Percentiles rank a stretch among this genome's conserved stretches.
These are phyloP conservation scores for Drosophila anomalata DNA, from an alignment of 2,888 invertebrate species.

Conservation along the genomic window DNA sequence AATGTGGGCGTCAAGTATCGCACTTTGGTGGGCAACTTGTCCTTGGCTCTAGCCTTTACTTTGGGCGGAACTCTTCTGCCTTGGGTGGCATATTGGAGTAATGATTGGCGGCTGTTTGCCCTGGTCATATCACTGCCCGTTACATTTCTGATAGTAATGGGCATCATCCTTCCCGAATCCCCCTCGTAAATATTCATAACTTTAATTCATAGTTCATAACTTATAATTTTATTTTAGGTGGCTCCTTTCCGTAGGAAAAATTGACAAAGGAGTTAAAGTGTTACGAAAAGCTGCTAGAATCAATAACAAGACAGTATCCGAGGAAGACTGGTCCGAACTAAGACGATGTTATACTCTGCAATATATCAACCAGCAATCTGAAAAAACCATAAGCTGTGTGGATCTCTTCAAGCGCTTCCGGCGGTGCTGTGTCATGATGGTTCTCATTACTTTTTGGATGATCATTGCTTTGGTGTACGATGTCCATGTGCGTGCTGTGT, in stretches of 20 bases:
- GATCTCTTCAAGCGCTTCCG: slow-evolving; percentile 91
- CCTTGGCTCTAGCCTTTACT: slow-evolving; percentile 92
- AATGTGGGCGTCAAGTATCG: slow-evolving; percentile 94
- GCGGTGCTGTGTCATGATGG: slow-evolving; percentile 87
- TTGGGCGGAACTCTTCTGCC: slow-evolving; percentile 90
- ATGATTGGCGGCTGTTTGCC: slow-evolving; percentile 90
- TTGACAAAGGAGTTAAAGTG: slow-evolving; percentile 90
- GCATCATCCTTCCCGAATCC: slow-evolving; percentile 92
- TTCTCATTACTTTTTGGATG: slow-evolving; percentile 91
- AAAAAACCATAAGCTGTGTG: slow-evolving; percentile 88
- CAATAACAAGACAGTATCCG: slow-evolving; percentile 89
- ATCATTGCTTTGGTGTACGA: slow-evolving; percentile 92
- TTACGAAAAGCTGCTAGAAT: slow-evolving; percentile 90
- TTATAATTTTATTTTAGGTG: slow-evolving; percentile 85
- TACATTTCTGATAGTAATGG: slow-evolving; percentile 87
- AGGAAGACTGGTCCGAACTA: slow-evolving; percentile 89
- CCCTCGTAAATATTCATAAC: slow-evolving; percentile 86
- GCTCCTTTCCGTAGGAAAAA: slow-evolving; percentile 92
- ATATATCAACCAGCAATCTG: slow-evolving; percentile 88
- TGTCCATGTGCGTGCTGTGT: slow-evolving; percentile 92
- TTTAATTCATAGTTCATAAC: background rate
- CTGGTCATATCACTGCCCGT: slow-evolving; percentile 91
- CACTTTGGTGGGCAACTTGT: slow-evolving; percentile 94
- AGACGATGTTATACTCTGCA: slow-evolving; percentile 86
- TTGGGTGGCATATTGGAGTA: slow-evolving; percentile 91